A percentile compares a stretch with the other conserved stretches of the same genome.
Evolutionary conservation across 1,140 invertebrate genomes (phyloP).

Genomic region (Scaptomyza graminum): DNA sequence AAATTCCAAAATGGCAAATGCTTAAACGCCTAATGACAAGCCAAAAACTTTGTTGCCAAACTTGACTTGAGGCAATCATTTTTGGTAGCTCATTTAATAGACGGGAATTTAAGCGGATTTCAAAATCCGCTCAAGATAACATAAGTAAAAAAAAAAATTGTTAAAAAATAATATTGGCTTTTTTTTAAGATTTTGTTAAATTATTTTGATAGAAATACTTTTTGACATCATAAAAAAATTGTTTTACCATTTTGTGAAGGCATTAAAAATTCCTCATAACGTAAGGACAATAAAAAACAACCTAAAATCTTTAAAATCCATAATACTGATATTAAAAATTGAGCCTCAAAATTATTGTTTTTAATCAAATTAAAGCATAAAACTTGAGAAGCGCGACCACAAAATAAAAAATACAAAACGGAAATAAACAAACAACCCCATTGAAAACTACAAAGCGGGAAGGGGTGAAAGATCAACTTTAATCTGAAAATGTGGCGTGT

Average conservation of each 20-base stretch:
- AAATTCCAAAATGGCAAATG: constrained; percentile 28
- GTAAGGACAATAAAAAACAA: background rate
- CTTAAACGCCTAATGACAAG: constrained; percentile 30
- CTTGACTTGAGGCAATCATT: constrained; percentile 19
- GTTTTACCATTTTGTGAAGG: no score
- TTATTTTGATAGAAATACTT: no score
- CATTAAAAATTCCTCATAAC: background rate
- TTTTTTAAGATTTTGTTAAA: background rate
- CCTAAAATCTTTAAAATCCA: constrained; percentile 7
- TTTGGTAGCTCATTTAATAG: constrained; percentile 6
- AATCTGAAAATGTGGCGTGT: constrained; percentile 79
- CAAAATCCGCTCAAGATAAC: no score
- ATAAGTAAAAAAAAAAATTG: no score
- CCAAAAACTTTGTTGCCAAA: constrained; percentile 20
- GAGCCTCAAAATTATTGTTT: constrained; percentile 5
- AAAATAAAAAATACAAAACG: background rate
- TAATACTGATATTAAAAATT: constrained; percentile 7
- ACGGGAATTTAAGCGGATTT: no score
- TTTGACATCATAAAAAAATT: no score
- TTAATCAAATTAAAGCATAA: constrained; percentile 71
- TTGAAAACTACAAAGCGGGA: constrained; percentile 15
- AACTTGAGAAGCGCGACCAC: constrained; percentile 34
- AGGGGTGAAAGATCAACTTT: constrained; percentile 57
- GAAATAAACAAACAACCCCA: constrained; percentile 40
- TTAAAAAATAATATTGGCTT: no score